A percentile compares a stretch with the other conserved stretches of the same genome.
Evolutionary conservation across 2,888 invertebrate species (phyloP).

Genomic region (Rhingia rostrata): DNA sequence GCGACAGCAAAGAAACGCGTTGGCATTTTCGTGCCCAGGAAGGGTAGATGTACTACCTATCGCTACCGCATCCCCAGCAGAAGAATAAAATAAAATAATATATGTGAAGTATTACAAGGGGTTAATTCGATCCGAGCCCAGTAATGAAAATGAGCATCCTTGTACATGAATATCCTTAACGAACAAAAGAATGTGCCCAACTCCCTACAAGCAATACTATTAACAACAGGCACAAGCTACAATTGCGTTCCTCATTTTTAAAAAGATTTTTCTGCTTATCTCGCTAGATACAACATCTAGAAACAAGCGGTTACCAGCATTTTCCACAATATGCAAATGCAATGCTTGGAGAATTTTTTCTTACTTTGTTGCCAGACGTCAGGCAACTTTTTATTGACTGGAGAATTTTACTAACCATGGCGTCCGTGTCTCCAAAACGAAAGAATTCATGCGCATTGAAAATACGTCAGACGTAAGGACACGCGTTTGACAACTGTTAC

Average conservation of each 20-base stretch:
- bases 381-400: conserved; percentile 25
- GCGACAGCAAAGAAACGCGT: background rate
- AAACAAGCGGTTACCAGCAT: conserved; percentile 44
- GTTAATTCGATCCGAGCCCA: conserved; percentile 45
- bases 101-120: conserved; percentile 37
- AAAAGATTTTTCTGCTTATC: background rate
- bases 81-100: background rate
- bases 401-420: conserved; percentile 56
- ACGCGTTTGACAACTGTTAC: conserved; percentile 66
- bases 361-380: too few species aligned
- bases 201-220: conserved; percentile 39
- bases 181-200: conserved; percentile 7
- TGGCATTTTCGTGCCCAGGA: conserved; percentile 18
- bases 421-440: conserved; percentile 52
- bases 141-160: conserved; percentile 50
- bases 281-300: background rate
- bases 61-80: conserved; percentile 15
- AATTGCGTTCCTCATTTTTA: too few species aligned
- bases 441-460: conserved; percentile 50
- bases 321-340: conserved; percentile 23
- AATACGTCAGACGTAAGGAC: conserved; percentile 45
- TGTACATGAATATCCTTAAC: conserved; percentile 12
- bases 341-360: background rate
- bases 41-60: conserved; percentile 7
- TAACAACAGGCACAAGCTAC: background rate